Conservation (phyloP, 2,888 invertebrate genomes). For the Cheilosia vernalis region DNA sequence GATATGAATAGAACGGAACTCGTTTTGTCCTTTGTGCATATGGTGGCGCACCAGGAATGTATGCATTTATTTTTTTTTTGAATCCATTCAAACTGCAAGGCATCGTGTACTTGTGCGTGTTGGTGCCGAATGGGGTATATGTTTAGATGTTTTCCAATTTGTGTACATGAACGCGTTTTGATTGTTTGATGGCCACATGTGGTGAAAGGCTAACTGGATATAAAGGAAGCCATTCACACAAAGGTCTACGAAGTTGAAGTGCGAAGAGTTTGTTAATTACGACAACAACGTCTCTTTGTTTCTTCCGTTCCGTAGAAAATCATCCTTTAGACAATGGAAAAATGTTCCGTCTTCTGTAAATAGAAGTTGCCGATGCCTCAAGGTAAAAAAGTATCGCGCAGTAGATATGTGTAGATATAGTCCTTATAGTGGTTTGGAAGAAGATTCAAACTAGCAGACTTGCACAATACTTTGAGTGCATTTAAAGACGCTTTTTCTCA, state of each 20-base stretch:
- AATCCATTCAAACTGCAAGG: not conserved
- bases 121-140: slow-evolving; percentile 16
- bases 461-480: too few relatives aligned
- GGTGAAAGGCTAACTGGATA: slow-evolving; percentile 16
- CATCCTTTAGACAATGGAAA: slow-evolving; percentile 35
- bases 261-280: slow-evolving; percentile 65
- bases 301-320: not conserved
- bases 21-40: slow-evolving; percentile 62
- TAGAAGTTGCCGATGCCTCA: not conserved
- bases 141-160: slow-evolving; percentile 28
- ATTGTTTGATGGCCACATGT: slow-evolving; percentile 46
- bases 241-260: slow-evolving; percentile 55
- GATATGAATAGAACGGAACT: slow-evolving; percentile 70
- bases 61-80: slow-evolving; percentile 37
- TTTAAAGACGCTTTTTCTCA: too few relatives aligned
- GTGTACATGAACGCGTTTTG: slow-evolving; percentile 50
- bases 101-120: slow-evolving; percentile 4
- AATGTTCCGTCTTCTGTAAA: slow-evolving; percentile 1
- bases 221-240: slow-evolving; percentile 48
- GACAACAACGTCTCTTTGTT: slow-evolving; percentile 28
- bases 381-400: not conserved
- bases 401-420: too few relatives aligned
- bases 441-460: too few relatives aligned
- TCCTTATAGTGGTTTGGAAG: too few relatives aligned
- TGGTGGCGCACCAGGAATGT: slow-evolving; percentile 20